Evolutionary conservation across 2,888 invertebrate species (phyloP).

Genomic region (Marronus borbonicus): DNA sequence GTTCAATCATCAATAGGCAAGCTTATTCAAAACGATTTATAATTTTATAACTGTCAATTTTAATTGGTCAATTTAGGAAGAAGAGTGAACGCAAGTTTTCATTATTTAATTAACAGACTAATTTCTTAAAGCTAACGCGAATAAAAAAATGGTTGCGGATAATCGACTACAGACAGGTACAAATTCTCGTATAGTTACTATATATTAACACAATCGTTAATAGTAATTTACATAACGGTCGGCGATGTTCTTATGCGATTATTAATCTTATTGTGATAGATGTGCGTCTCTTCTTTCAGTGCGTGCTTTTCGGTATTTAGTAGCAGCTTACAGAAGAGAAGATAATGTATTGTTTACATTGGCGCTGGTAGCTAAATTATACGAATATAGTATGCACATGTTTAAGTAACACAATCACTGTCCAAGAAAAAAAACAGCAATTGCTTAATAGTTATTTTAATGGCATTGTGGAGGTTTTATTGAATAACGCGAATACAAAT

Average conservation of each 20-base stretch:
- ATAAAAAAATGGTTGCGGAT: conserved; percentile 28
- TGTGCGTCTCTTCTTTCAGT: neutral
- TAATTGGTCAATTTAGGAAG: conserved; percentile 38
- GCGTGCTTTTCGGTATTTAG: conserved; percentile 15
- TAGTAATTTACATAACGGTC: conserved; percentile 30
- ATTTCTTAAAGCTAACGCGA: conserved; percentile 12
- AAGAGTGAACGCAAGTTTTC: conserved; percentile 23
- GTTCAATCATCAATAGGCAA: conserved; percentile 19
- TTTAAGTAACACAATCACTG: conserved; percentile 24
- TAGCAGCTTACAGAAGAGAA: neutral
- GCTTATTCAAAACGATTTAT: conserved; percentile 26
- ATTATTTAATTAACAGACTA: conserved; percentile 39
- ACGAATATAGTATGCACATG: conserved; percentile 9
- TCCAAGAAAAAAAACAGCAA: conserved; percentile 12
- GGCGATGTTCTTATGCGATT: conserved; percentile 27
- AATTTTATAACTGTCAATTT: conserved; percentile 37
- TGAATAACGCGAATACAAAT: neutral
- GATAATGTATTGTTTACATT: conserved; percentile 30
- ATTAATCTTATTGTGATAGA: conserved; percentile 39
- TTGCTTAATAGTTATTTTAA: conserved; percentile 11
- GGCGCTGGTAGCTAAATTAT: conserved; percentile 2
- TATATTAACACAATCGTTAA: conserved; percentile 46
- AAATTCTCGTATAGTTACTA: conserved; percentile 47
- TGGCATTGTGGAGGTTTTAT: conserved; percentile 14
- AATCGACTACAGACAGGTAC: conserved; percentile 34